phyloP scores from a whole-genome alignment of 1,140 invertebrate species.

The Amyelois transitella region DNA sequence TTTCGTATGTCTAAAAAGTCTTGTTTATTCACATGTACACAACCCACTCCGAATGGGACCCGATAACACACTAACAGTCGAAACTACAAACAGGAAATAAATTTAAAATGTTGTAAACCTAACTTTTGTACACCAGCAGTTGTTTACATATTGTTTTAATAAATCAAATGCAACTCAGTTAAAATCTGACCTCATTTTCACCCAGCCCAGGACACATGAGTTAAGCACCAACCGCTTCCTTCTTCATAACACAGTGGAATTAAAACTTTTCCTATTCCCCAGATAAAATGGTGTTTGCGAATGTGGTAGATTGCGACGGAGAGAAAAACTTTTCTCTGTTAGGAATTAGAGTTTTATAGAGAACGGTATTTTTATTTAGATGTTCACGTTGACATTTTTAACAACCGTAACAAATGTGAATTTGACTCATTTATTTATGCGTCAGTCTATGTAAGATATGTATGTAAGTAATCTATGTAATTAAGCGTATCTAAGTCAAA shows the following conservation, averaged over 20 bases:
- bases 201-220: neutral
- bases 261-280: conserved; percentile 16
- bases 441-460: no score
- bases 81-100: neutral
- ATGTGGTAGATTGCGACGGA: neutral
- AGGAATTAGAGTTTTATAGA: neutral
- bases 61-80: neutral
- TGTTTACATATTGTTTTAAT: neutral
- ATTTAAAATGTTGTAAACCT: neutral
- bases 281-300: neutral
- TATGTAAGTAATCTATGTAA: no score
- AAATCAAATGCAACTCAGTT: neutral
- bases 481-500: no score
- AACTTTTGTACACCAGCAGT: neutral
- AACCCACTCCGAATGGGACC: neutral
- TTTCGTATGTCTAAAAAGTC: no score
- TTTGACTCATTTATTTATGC: no score
- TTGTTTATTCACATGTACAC: no score
- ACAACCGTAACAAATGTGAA: no score
- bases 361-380: neutral
- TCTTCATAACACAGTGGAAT: conserved; percentile 7
- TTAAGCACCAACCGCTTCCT: neutral
- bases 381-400: neutral
- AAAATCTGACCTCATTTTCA: neutral
- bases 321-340: neutral